Base-by-base conservation (phyloP, 2,797 vertebrate genomes). In the Halcyon leucocephala region DNA sequence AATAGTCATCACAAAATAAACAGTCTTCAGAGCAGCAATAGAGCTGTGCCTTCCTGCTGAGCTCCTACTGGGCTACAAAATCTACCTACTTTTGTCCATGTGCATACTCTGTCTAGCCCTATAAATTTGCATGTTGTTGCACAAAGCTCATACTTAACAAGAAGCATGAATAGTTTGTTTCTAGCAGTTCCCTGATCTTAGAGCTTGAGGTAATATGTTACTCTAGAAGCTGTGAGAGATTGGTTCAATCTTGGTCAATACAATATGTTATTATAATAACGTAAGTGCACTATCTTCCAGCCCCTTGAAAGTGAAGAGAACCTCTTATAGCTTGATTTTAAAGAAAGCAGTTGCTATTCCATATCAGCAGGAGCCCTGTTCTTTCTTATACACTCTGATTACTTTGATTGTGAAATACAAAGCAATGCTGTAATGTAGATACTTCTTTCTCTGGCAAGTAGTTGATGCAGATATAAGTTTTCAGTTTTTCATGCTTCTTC, bases 311-410 rank as follows among this genome's bases (percentile, higher is more conserved):
- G 73, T 73, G 83, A 85, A 90, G 35, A 29, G 14, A 72, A 67
- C 26, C 35, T 81, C 90, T 97, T 88, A 79, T 6, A 72, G 58
- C 90, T 86, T 94, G 92, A 93, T 97, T 97, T 93, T 82, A 88
- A 82, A 90, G 86, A 76, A 91, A 72, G 73, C 49, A 82, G 51
- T 95, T 90, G 49, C 58, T 94, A 66, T 90, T 95, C 46, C 11
- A 0, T 48, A 61, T 82, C 90, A 94, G 86, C 94, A 92, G 90
- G 90, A 82, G 13, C n/a, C 24, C 26, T 61, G 24, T 93, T 49
- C 58, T 82, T 94, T 81, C 46, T 71, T 78, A 49, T 57, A 39
- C 41, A 25, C 72, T 78, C 73, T 91, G 82, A 95, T 96, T 96
- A 88, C 62, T 76, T 26, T 76, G 84, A 89, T 70, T 91, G 93